A percentile compares a stretch with the other conserved stretches of the same genome.
These are phyloP conservation scores for Baccha elongata DNA, from an alignment of 2,888 invertebrate genomes.

Conservation along the genomic window DNA sequence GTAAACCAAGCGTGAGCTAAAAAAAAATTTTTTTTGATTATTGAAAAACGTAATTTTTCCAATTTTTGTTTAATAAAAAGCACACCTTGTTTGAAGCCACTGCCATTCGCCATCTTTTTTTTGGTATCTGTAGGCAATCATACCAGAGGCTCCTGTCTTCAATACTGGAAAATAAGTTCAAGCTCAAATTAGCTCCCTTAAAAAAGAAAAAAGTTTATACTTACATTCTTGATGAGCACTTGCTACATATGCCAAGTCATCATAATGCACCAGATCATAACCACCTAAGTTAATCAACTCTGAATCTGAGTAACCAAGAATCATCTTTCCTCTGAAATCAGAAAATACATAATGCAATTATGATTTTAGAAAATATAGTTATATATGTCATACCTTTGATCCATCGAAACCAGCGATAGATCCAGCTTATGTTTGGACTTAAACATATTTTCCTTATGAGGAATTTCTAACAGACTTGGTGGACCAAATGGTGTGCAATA, in stretches of 20 bases:
- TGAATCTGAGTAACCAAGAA: slow-evolving; percentile 96
- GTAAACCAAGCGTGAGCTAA: slow-evolving; percentile 96
- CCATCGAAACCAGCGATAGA: slow-evolving; percentile 97
- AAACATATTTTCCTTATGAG: slow-evolving; percentile 99
- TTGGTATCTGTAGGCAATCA: slow-evolving; percentile 99
- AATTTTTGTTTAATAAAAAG: not conserved
- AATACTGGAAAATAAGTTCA: slow-evolving; percentile 87
- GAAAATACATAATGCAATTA: not conserved
- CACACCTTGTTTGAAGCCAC: slow-evolving; percentile 94
- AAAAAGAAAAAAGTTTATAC: slow-evolving; percentile 79
- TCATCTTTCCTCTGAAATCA: slow-evolving; percentile 92
- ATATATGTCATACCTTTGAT: slow-evolving; percentile 88
- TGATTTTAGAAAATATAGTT: not conserved
- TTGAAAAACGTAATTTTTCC: too few species aligned
- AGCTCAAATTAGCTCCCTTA: not conserved
- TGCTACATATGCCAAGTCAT: slow-evolving; percentile 98
- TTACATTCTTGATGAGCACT: slow-evolving; percentile 99
- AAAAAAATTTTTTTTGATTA: not conserved
- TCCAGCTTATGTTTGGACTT: slow-evolving; percentile 99
- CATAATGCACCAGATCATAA: slow-evolving; percentile 98
- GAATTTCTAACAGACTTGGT: slow-evolving; percentile 97
- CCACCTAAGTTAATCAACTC: slow-evolving; percentile 97
- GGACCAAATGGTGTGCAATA: slow-evolving; percentile 99
- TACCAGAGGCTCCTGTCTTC: slow-evolving; percentile 99
- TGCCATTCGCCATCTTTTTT: slow-evolving; percentile 97